A percentile compares a stretch with the other conserved stretches of the same genome.
These are phyloP conservation scores for Acanthacorydalis orientalis DNA, from an alignment of 2,888 invertebrate genomes.

Conservation along the genomic window DNA sequence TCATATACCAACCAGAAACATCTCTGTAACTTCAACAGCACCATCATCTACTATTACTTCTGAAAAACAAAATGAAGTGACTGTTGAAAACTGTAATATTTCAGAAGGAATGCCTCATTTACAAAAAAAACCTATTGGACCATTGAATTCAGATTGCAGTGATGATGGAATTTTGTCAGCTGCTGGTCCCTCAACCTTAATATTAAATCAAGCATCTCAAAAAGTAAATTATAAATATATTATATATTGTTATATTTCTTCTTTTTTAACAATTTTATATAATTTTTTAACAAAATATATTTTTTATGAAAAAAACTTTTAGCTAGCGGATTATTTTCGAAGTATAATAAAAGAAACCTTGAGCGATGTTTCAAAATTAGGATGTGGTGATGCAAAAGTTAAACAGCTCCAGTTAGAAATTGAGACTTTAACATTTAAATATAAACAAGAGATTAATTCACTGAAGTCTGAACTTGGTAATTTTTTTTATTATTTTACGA, in stretches of 20 bases:
- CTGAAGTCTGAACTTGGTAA: conserved; percentile 33
- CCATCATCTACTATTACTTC: not conserved
- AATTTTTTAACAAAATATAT: conserved; percentile 2
- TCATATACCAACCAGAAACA: not conserved
- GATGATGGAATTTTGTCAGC: conserved; percentile 27
- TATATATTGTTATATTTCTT: not conserved
- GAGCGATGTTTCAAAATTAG: conserved; percentile 39
- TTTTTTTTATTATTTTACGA: conserved; percentile 13
- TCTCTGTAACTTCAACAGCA: not conserved
- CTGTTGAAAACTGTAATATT: conserved; percentile 1
- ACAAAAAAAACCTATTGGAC: conserved; percentile 28
- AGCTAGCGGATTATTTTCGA: conserved; percentile 55
- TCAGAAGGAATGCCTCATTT: conserved; percentile 22
- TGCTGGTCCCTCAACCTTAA: conserved; percentile 37
- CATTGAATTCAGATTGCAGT: conserved; percentile 19
- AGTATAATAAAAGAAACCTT: conserved; percentile 49
- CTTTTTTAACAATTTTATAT: not conserved
- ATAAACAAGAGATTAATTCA: conserved; percentile 56
- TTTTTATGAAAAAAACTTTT: conserved; percentile 12
- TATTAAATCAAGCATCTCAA: conserved; percentile 38
- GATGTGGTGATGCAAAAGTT: conserved; percentile 37
- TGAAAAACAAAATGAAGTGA: not conserved
- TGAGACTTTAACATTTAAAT: conserved; percentile 51
- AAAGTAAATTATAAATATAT: conserved; percentile 28
- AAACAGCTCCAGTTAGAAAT: conserved; percentile 46